Base-by-base conservation (phyloP, 1,140 invertebrate genomes). In the Ceratina calcarata region DNA sequence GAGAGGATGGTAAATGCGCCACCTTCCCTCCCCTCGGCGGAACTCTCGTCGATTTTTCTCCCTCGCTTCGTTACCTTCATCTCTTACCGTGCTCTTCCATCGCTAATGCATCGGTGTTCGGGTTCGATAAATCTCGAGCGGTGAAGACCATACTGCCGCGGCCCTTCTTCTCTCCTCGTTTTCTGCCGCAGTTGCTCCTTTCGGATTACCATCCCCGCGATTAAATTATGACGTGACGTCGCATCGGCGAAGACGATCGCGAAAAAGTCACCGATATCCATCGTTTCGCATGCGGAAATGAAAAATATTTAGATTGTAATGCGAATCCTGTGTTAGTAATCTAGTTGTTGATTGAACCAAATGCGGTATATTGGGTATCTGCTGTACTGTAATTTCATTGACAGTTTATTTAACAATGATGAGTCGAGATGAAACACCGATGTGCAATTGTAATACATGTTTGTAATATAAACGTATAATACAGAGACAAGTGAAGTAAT, bases 101-200 rank as follows among this genome's bases (percentile, higher is more conserved):
- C 83, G 84, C 82, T 90, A 91, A 91, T 91, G 87, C 89, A 89
- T 90, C 81, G 85, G 74, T 85, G 80, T 87, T 89, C 82, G 64
- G 64, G 68, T 86, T 72, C 81, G 82, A 90, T 90, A 90, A 91
- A 90, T 90, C 80, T 86, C 73, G 60, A 69, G 22, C 61, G 67
- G 68, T 62, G 64, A 82, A 78, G 79, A 79, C 76, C 83, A 86
- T 86, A 87, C 70, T 71, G 75, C 61, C 37, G 27, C 57, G 51
- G 69, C 64, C 37, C 68, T 60, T 62, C 45, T 16, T 61, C 79
- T 62, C 45, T 72, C 55, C 73, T 61, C 55, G 64, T 67, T 79
- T 65, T 64, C 60, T 55, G 70, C 79, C 61, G 70, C 80, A 32
- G 78, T 83, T 71, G 77, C 61, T 78, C 67, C 68, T 53, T 73